Evolutionary conservation across 2,888 invertebrate species (phyloP).

Genomic region (Lacanobia oleracea): DNA sequence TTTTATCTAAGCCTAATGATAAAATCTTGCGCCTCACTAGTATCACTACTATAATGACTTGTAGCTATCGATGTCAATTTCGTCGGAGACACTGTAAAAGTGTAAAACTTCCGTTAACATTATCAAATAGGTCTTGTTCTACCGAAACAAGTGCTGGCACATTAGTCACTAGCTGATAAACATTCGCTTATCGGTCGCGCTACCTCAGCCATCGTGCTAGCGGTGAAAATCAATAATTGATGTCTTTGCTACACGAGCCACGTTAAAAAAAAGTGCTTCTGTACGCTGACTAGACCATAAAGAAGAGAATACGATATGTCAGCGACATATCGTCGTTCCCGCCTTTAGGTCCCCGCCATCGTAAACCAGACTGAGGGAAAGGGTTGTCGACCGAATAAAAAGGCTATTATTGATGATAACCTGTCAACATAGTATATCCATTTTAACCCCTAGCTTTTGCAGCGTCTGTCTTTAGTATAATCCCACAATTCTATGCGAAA

Average conservation of each 20-base stretch:
- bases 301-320: slow-evolving; percentile 30
- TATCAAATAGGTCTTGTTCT: slow-evolving; percentile 27
- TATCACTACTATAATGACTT: slow-evolving; percentile 23
- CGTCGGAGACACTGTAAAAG: slow-evolving; percentile 24
- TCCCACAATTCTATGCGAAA: slow-evolving; percentile 22
- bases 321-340: slow-evolving; percentile 19
- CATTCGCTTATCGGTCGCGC: slow-evolving; percentile 55
- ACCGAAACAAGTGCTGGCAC: slow-evolving; percentile 28
- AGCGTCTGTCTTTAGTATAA: not conserved
- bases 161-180: slow-evolving; percentile 61
- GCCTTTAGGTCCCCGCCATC: slow-evolving; percentile 16
- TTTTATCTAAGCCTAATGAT: slow-evolving; percentile 25
- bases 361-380: slow-evolving; percentile 26
- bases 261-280: not conserved
- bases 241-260: slow-evolving; percentile 17
- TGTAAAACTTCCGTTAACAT: slow-evolving; percentile 42
- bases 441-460: slow-evolving; percentile 26
- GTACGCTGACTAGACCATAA: slow-evolving; percentile 10
- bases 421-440: slow-evolving; percentile 26
- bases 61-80: slow-evolving; percentile 34
- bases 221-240: slow-evolving; percentile 50
- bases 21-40: slow-evolving; percentile 12
- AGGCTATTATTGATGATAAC: slow-evolving; percentile 39
- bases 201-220: slow-evolving; percentile 37
- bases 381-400: slow-evolving; percentile 38